Evolutionary conservation across 2,113 vertebrate species (phyloP).

Genomic region (Eulemur macaco): DNA sequence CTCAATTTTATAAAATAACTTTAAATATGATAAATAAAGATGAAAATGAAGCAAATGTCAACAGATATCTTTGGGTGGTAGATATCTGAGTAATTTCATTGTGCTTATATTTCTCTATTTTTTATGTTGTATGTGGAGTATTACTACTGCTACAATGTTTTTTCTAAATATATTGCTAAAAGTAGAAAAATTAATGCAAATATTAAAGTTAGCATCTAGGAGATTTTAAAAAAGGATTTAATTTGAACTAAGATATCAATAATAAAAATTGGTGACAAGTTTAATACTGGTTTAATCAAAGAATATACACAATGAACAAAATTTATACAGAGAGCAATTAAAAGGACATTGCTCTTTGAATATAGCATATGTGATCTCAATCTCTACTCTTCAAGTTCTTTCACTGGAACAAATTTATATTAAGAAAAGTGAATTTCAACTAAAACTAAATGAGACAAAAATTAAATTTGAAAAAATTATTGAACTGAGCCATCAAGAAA

Average conservation of each 20-base stretch:
- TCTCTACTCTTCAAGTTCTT: conserved; percentile 14
- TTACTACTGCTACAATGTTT: conserved; percentile 7
- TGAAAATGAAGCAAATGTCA: conserved; percentile 1
- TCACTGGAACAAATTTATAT: conserved; percentile 33
- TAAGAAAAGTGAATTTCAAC: conserved; percentile 46
- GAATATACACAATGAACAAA: neutral
- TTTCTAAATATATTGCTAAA: neutral
- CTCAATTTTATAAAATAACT: neutral
- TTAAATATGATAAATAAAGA: neutral
- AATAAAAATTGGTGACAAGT: neutral
- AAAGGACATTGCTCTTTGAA: neutral
- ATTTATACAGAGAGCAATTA: neutral
- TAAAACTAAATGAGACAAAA: conserved; percentile 57
- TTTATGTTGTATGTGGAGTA: neutral
- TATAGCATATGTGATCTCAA: neutral
- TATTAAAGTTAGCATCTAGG: neutral
- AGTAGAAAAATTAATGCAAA: conserved; percentile 30
- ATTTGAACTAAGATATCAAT: conserved; percentile 9
- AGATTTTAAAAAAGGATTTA: neutral
- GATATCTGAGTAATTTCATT: neutral
- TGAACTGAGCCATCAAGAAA: conserved; percentile 77
- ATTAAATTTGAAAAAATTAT: neutral
- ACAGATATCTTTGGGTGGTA: neutral
- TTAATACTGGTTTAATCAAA: conserved; percentile 15
- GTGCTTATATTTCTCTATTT: neutral